These are phyloP conservation scores for Nylanderia fulva DNA, from an alignment of 1,140 invertebrate genomes.

Conservation along the genomic window DNA sequence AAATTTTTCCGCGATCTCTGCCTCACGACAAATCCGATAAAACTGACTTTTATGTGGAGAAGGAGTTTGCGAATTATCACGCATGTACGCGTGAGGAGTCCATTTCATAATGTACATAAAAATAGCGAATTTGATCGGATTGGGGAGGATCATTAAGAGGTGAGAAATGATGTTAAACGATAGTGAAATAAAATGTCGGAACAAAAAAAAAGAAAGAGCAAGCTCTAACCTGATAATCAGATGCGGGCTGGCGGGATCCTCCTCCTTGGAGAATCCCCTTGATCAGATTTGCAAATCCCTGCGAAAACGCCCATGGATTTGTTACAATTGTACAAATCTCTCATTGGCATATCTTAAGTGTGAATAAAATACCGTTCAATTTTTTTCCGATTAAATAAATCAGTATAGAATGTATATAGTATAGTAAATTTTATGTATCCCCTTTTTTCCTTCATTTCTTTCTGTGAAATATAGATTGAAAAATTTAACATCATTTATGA, in stretches of 20 bases:
- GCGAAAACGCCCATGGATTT: slow-evolving; percentile 36
- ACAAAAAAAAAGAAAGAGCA: not conserved
- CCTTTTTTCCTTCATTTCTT: not conserved
- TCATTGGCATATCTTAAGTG: slow-evolving; percentile 10
- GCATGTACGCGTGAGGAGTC: not conserved
- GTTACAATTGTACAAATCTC: slow-evolving; percentile 42
- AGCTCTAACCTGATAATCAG: slow-evolving; percentile 59
- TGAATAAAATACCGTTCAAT: not conserved
- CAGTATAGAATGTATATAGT: too few species aligned
- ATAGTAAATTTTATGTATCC: not conserved
- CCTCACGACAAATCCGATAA: slow-evolving; percentile 44
- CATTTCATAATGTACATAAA: not conserved
- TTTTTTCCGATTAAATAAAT: not conserved
- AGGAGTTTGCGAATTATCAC: not conserved
- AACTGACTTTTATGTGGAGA: slow-evolving; percentile 2
- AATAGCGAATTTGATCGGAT: slow-evolving; percentile 58
- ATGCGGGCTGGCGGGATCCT: slow-evolving; percentile 66
- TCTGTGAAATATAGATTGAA: not conserved
- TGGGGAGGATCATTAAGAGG: slow-evolving; percentile 53
- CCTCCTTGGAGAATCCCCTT: not conserved
- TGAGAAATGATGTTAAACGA: slow-evolving; percentile 37
- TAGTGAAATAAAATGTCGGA: slow-evolving; percentile 59
- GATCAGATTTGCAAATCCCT: slow-evolving; percentile 46
- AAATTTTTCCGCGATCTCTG: slow-evolving; percentile 48
- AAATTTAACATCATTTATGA: not conserved